Conservation (phyloP, 2,888 invertebrate species). For the Melinaea marsaeus region DNA sequence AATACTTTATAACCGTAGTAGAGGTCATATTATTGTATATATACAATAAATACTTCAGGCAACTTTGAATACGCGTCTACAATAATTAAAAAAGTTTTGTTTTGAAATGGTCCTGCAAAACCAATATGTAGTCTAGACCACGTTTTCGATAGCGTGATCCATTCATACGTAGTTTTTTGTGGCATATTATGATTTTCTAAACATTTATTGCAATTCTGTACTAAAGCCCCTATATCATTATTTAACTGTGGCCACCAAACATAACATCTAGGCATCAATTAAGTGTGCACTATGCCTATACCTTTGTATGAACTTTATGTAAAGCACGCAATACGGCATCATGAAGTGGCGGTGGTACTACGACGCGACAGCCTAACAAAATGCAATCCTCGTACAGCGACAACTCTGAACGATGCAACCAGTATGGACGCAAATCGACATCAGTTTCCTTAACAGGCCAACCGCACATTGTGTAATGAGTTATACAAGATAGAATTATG, state of each 20-base stretch:
- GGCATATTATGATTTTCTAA: conserved; percentile 23
- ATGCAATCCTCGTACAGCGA: no score
- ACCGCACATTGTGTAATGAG: no score
- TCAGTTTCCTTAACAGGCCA: no score
- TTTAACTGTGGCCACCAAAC: conserved; percentile 33
- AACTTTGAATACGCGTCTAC: conserved; percentile 27
- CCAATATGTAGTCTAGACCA: no score
- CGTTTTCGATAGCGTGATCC: no score
- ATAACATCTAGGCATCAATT: conserved; percentile 7
- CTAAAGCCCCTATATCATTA: conserved; percentile 18
- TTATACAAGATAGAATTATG: no score
- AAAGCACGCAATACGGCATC: conserved; percentile 15
- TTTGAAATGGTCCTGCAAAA: conserved; percentile 17
- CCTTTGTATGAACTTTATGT: conserved; percentile 30
- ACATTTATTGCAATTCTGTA: conserved; percentile 8
- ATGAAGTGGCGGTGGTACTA: conserved; percentile 12
- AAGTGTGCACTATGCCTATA: conserved; percentile 23
- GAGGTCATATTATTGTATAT: conserved; percentile 23
- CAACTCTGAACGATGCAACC: no score
- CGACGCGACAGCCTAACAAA: no score
- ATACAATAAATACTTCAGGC: conserved; percentile 25
- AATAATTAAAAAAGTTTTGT: conserved; percentile 26
- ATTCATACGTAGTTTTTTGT: neutral
- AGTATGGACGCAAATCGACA: no score
- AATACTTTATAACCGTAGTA: conserved; percentile 21